Base-by-base conservation (phyloP, 1,140 invertebrate genomes). In the Cherax destructor region DNA sequence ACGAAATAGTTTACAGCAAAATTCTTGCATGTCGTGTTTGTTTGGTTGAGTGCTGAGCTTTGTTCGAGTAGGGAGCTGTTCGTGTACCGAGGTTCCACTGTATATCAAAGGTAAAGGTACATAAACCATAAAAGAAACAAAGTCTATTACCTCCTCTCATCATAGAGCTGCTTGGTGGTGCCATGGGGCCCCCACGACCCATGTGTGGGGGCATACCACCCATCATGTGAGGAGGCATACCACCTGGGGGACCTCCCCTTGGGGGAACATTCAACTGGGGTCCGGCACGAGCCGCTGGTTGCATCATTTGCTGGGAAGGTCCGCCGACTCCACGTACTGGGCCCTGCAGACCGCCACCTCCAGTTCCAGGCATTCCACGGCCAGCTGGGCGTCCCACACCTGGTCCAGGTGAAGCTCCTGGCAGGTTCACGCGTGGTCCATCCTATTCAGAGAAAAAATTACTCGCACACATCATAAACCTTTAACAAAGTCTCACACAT, bases 301-400 rank as follows among this genome's bases (percentile, higher is more conserved):
- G 83, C 92, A 93, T 93, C 86, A 93, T 91, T 50, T 93, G 92
- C 41, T 88, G 86, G 4, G 92, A 56, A 21, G 92, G 91, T 3
- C 91, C 91, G 24, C 92, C 92, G 6, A 93, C 92, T n/a, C 92
- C 92, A 18, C 92, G 61, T 47, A 92, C 92, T n/a, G 92, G 92
- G 30, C 92, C 92, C 56, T 93, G 92, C n/a, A 93, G 76, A 24
- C 88, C 88, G 61, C 83, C 59, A 1, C 79, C 88, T 30, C 87
- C 87, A 9, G 91, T 86, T 9, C 84, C 85, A n/a, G 89, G 89
- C 79, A 85, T 88, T 11, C 92, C 92, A 52, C 92, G 92, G 30
- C 92, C 92, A 65, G 92, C 92, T 30, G 92, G 88, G 21, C 92
- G 83, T 47, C 92, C 92, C 41, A 88, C 77, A n/a, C 92, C 92